phyloP scores from a whole-genome alignment of 2,888 invertebrate genomes.

The Chrysolina haemoptera region DNA sequence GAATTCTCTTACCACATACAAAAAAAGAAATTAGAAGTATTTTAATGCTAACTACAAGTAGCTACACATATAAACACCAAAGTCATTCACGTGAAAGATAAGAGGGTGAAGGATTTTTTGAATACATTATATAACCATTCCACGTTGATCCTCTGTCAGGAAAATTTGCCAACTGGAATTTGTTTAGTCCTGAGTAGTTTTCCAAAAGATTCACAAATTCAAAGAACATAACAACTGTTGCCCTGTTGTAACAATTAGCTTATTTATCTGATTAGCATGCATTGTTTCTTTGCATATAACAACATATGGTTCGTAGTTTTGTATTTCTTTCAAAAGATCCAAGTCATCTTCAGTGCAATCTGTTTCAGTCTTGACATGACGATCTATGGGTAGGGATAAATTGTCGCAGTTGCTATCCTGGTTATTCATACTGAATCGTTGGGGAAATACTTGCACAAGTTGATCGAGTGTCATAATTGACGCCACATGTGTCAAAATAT shows the following conservation, averaged over 20 bases:
- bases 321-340: conserved; percentile 66
- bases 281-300: conserved; percentile 73
- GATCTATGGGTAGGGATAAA: conserved; percentile 29
- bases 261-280: conserved; percentile 75
- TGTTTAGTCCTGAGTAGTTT: too few species aligned
- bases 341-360: conserved; percentile 55
- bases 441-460: conserved; percentile 68
- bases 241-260: conserved; percentile 75
- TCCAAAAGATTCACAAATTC: conserved; percentile 61
- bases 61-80: too few species aligned
- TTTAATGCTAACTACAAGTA: too few species aligned
- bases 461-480: conserved; percentile 69
- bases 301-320: conserved; percentile 69
- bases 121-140: too few species aligned
- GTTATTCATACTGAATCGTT: conserved; percentile 62
- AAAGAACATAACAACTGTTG: conserved; percentile 71
- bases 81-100: too few species aligned
- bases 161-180: too few species aligned
- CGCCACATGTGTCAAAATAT: conserved; percentile 69
- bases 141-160: too few species aligned
- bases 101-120: too few species aligned
- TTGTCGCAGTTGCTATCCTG: conserved; percentile 37
- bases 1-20: too few species aligned
- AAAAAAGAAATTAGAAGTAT: too few species aligned
- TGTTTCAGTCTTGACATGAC: conserved; percentile 41